These are phyloP conservation scores for Microtus richardsoni DNA, from an alignment of 2,113 vertebrate genomes.

Conservation along the genomic window DNA sequence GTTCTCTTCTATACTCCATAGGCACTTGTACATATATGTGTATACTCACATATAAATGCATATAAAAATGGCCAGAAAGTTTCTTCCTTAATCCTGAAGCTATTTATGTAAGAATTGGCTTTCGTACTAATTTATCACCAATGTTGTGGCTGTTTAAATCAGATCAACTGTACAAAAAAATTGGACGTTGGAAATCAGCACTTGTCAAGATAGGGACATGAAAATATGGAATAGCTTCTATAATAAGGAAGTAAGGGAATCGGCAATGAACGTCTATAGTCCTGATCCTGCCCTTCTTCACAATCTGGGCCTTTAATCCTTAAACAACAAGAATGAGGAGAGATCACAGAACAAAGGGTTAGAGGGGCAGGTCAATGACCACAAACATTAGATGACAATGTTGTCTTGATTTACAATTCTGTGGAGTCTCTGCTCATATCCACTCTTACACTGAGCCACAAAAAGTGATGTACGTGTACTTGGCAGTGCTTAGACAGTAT, in stretches of 20 bases:
- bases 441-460: background rate
- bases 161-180: background rate
- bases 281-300: background rate
- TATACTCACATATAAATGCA: background rate
- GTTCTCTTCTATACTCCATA: background rate
- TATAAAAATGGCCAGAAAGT: background rate
- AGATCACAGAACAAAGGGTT: background rate
- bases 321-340: background rate
- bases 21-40: no score
- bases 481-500: background rate
- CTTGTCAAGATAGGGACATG: background rate
- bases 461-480: background rate
- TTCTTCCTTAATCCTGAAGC: slow-evolving; percentile 33
- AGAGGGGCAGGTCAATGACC: background rate
- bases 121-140: background rate
- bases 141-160: background rate
- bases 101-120: background rate
- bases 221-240: rapidly evolving
- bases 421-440: background rate
- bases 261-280: background rate
- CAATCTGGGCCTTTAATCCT: background rate
- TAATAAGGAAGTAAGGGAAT: background rate
- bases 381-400: background rate
- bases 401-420: background rate
- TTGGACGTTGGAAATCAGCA: background rate